Evolutionary conservation across 2,797 vertebrate genomes (phyloP).

Genomic region (Xenopus petersii): DNA sequence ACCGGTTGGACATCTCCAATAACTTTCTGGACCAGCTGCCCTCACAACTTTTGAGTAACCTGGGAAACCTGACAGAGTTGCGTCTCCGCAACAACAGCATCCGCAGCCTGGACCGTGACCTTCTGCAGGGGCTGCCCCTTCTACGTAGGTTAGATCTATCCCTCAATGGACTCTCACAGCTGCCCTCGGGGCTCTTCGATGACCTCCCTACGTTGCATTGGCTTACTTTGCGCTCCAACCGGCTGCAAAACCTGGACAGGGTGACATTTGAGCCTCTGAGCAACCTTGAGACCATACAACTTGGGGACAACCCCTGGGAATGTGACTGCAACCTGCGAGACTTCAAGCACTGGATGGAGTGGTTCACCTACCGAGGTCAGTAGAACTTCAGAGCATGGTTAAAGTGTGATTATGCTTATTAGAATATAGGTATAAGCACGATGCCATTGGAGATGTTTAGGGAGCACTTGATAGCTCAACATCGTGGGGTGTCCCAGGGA

Average conservation of each 20-base stretch:
- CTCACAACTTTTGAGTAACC: conserved; percentile 79
- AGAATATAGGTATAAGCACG: no score
- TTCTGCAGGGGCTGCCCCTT: conserved; percentile 75
- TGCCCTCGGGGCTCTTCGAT: conserved; percentile 85
- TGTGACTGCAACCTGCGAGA: conserved; percentile 95
- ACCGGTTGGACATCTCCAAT: conserved; percentile 93
- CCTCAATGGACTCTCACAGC: conserved; percentile 84
- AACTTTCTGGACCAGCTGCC: conserved; percentile 96
- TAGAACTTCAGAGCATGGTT: background rate
- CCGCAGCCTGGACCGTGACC: conserved; percentile 82
- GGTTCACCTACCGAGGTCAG: conserved; percentile 95
- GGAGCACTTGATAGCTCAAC: no score
- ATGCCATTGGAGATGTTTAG: no score
- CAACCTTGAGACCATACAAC: conserved; percentile 85
- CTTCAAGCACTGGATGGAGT: conserved; percentile 98
- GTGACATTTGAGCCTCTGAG: conserved; percentile 89
- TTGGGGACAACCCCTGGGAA: conserved; percentile 94
- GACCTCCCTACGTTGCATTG: conserved; percentile 83
- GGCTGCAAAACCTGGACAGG: conserved; percentile 88
- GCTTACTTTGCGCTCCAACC: conserved; percentile 85
- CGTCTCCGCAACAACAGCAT: conserved; percentile 94
- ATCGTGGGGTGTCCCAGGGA: no score
- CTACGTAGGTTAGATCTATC: conserved; percentile 85
- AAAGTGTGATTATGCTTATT: no score
- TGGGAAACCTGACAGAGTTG: conserved; percentile 86